phyloP scores from a whole-genome alignment of 1,140 invertebrate species.

The Ylistrum balloti region DNA sequence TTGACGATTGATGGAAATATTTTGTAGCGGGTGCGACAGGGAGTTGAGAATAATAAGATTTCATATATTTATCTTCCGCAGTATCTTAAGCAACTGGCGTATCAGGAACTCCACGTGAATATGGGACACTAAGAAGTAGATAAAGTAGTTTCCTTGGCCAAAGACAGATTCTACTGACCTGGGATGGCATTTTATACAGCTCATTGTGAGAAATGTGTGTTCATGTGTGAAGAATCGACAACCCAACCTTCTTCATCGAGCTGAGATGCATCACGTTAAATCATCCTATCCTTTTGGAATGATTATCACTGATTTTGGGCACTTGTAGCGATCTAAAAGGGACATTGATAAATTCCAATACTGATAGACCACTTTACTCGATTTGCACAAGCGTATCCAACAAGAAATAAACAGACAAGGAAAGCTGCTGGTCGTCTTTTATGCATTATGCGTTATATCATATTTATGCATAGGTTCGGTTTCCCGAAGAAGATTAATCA shows the following conservation, averaged over 20 bases:
- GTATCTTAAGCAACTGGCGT: neutral
- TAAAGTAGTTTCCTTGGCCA: conserved; percentile 46
- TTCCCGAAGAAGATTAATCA: conserved; percentile 62
- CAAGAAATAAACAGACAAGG: conserved; percentile 55
- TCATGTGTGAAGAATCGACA: conserved; percentile 59
- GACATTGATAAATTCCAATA: conserved; percentile 68
- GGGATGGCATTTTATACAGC: conserved; percentile 46
- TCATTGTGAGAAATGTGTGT: conserved; percentile 49
- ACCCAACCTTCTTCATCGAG: too few species aligned
- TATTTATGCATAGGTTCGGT: conserved; percentile 61
- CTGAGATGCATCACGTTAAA: too few species aligned
- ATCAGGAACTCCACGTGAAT: conserved; percentile 50
- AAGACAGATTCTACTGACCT: conserved; percentile 42
- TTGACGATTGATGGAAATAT: neutral
- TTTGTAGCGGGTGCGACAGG: neutral
- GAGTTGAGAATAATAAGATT: neutral
- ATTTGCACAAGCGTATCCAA: conserved; percentile 62
- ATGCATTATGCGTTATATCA: too few species aligned
- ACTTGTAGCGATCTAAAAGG: conserved; percentile 58
- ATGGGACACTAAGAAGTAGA: conserved; percentile 58
- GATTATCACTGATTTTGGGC: too few species aligned
- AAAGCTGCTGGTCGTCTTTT: conserved; percentile 62
- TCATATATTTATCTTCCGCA: conserved; percentile 44
- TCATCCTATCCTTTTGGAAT: too few species aligned
- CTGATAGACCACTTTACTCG: conserved; percentile 66